These are phyloP conservation scores for Paedocypris micromegethes DNA, from an alignment of 2,797 vertebrate genomes.

Conservation along the genomic window DNA sequence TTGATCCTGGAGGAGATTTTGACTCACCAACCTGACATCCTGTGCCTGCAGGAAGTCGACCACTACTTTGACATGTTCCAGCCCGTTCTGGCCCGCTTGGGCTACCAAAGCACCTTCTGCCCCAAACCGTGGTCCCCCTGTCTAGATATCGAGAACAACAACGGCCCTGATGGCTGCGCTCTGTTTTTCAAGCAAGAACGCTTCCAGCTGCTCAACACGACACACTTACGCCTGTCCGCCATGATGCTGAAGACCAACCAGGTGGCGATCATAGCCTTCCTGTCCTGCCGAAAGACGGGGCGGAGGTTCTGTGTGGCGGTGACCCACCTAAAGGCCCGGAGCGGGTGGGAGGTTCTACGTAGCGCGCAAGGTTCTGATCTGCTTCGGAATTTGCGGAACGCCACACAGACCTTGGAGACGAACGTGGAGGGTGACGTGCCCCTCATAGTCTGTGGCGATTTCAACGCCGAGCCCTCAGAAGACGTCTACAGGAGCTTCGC, in stretches of 20 bases:
- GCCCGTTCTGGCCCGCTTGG: constrained; percentile 81
- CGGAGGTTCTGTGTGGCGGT: constrained; percentile 77
- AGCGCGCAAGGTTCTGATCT: constrained; percentile 85
- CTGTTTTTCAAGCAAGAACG: constrained; percentile 81
- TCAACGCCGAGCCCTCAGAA: constrained; percentile 88
- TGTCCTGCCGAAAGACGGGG: constrained; percentile 71
- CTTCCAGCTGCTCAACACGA: constrained; percentile 71
- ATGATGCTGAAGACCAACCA: constrained; percentile 92
- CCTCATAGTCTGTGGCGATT: constrained; percentile 86
- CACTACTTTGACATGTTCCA: constrained; percentile 93
- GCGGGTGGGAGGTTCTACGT: constrained; percentile 87
- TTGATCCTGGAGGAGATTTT: constrained; percentile 94
- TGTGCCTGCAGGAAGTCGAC: constrained; percentile 94
- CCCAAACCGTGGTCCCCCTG: constrained; percentile 91
- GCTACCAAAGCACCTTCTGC: constrained; percentile 85
- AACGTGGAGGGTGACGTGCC: constrained; percentile 58
- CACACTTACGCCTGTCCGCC: constrained; percentile 79
- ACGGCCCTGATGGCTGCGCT: constrained; percentile 90
- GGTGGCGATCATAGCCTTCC: constrained; percentile 82
- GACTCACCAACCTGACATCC: constrained; percentile 81
- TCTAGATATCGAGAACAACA: constrained; percentile 85
- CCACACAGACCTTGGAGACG: constrained; percentile 51
- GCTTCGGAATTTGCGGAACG: constrained; percentile 72
- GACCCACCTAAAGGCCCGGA: constrained; percentile 90
- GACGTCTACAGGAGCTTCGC: constrained; percentile 86